phyloP scores from a whole-genome alignment of 1,140 invertebrate species.

The Euura saliciscinereae region DNA sequence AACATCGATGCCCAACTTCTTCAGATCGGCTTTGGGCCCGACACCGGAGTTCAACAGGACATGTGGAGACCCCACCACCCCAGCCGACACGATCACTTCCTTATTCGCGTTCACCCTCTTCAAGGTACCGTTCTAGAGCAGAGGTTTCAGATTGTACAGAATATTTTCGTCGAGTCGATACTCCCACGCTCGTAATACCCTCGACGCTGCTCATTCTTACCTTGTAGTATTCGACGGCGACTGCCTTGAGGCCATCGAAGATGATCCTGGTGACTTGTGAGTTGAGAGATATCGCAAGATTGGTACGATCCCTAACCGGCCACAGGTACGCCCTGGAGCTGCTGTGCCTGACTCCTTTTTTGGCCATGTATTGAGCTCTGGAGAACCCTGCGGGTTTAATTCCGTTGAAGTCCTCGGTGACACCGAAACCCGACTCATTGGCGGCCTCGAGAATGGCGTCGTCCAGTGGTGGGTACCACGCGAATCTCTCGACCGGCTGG shows the following conservation, averaged over 20 bases:
- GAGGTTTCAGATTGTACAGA: slow-evolving; percentile 45
- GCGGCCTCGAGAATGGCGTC: slow-evolving; percentile 67
- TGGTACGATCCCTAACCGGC: slow-evolving; percentile 65
- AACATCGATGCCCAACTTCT: slow-evolving; percentile 50
- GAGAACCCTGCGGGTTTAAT: slow-evolving; percentile 55
- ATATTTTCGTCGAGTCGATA: too few relatives aligned
- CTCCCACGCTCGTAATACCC: too few relatives aligned
- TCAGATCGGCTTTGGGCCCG: slow-evolving; percentile 68
- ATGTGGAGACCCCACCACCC: slow-evolving; percentile 70
- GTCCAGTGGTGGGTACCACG: slow-evolving; percentile 60
- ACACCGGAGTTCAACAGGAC: slow-evolving; percentile 74
- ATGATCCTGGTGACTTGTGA: slow-evolving; percentile 66
- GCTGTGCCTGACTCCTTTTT: slow-evolving; percentile 70
- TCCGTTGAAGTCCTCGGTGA: slow-evolving; percentile 67
- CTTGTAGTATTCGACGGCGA: slow-evolving; percentile 35
- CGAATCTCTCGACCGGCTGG: slow-evolving; percentile 62
- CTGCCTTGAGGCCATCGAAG: slow-evolving; percentile 27
- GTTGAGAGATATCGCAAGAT: slow-evolving; percentile 73
- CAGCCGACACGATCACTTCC: slow-evolving; percentile 64
- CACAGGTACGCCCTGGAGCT: slow-evolving; percentile 68
- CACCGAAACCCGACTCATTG: slow-evolving; percentile 60
- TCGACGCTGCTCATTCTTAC: slow-evolving; percentile 34
- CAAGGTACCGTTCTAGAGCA: slow-evolving; percentile 29
- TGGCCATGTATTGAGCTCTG: slow-evolving; percentile 60
- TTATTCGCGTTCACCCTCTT: slow-evolving; percentile 41